Base-by-base conservation (phyloP, 2,888 invertebrate species). In the Rosalia funebris region DNA sequence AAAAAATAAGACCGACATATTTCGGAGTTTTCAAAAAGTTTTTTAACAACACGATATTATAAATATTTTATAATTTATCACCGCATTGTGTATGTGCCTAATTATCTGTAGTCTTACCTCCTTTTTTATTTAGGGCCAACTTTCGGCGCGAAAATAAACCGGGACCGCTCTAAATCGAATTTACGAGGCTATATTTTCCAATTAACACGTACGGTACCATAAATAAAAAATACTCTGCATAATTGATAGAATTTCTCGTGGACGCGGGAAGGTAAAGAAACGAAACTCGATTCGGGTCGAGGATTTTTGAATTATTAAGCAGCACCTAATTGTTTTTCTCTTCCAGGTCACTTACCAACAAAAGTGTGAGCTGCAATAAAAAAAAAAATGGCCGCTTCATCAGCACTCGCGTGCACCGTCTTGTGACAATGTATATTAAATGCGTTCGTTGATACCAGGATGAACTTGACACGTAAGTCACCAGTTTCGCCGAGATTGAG, bases 321-420 rank as follows among this genome's bases (percentile, higher is more conserved):
- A 7, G 25, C 25, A 25, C 25, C 7, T 25, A 25, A 5, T 5
- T 25, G 7, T 25, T 3, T 25, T 5, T 25, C 7, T 25, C 7
- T 25, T 25, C 7, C 25, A 25, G 25, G 25, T 25, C 25, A 25
- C 3, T 25, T n/a, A n/a, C 25, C 25, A 41, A 41, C 25, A 54
- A 16, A 16, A 36, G 17, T 41, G 17, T 57, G 57, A 57, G 47
- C 25, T 15, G 50, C 20, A 41, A 50, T 39, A 39, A 31, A 25
- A 36, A 62, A 61, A 62, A 61, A n/a, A n/a, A 60, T 58, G 50
- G 41, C 60, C 54, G 62, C 62, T 62, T 65, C 56, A 60, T 60
- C 59, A 59, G 52, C 53, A 55, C 54, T 62, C 57, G 57, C 52
- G 44, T 56, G 54, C 57, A 53, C 53, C 55, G 17, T 55, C 45